Base-by-base conservation (phyloP, 2,113 vertebrate species). In the Picathartes gymnocephalus region DNA sequence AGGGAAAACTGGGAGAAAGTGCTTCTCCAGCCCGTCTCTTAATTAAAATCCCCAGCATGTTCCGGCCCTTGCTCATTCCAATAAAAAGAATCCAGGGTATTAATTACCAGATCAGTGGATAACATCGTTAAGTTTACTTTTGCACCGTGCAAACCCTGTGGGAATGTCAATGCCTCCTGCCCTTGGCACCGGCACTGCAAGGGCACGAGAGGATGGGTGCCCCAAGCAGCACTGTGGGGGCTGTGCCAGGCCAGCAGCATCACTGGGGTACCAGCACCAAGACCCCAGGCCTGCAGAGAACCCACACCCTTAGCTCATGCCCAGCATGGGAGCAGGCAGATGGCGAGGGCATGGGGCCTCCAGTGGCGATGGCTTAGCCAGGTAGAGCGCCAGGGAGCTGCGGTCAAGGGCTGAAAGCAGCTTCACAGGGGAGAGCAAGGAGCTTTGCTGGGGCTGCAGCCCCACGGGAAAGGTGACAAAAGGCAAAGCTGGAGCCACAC, bases 51-150 rank as follows among this genome's bases (percentile, higher is more conserved):
- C 80, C 50, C 4, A 2, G 76, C 77, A 81, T 83, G 72, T 92
- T 62, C 86, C 19, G 45, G 86, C 61, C 80, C 37, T 81, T 1
- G 2, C 60, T 93, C 30, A 1, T 81, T 78, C 60, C 80, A 92
- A 18, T 40, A 28, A 78, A 88, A 86, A 70, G 58, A 91, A 86
- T 40, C 64, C 86, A 68, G 76, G 51, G 69, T 86, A 91, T 96
- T 96, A 96, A 96, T 94, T 92, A 88, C 82, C 72, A 74, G 94
- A 66, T 65, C 17, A 18, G 60, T 9, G 15, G 88, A 84, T 91
- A 92, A 68, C 3, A 22, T 35, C 1, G 7, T 80, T 57, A 73
- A 66, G 86, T 93, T 96, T 91, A 78, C 69, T 89, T 95, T 60
- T 25, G 64, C 25, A 3, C 53, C 3, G 44, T 2, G 6, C 0